Evolutionary conservation across 2,888 invertebrate genomes (phyloP), one percentile per base, ranked within the genome.

Genomic region (Dicycla oo): DNA sequence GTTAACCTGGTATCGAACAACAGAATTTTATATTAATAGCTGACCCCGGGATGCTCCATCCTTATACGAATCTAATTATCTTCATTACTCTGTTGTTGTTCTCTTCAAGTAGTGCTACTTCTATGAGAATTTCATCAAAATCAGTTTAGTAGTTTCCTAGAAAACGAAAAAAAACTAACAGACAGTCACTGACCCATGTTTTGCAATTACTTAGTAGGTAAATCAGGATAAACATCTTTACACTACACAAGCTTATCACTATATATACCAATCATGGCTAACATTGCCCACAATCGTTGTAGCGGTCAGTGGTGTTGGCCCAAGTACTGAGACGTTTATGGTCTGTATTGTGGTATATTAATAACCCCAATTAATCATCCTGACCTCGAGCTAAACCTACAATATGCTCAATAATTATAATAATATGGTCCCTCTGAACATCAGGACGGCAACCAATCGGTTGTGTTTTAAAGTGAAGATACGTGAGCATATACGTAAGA

Each of bases 291-390:
- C 77, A 76, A 77, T 47, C 11, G 51, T 34, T 77, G 81, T 73
- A 69, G 78, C 51, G 81, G 80, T 81, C 43, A 67, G 81, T 69
- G 81, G 69, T 63, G 23, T 77, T 77, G 81, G 80, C 78, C 7
- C 73, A 58, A 34, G 47, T 66, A 66, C 30, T 38, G 38, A 75
- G 70, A 80, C 68, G 43, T 63, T 81, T 63, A 77, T 73, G 69
- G 53, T 66, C 47, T 72, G 57, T 68, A 43, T 11, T 72, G 61
- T 81, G 68, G 77, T 66, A 49, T 49, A 72, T 45, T 68, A 65
- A 66, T 80, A 64, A 53, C 38, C 26, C 18, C 53, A 34, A 68
- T 60, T 80, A 65, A 81, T 76, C 66, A 58, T 15, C 45, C 26
- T 51, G 49, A 58, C 65, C 61, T 57, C 51, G 69, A 56, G 53